Base-by-base conservation (phyloP, 2,113 vertebrate species). In the Amblyopsis rosae region DNA sequence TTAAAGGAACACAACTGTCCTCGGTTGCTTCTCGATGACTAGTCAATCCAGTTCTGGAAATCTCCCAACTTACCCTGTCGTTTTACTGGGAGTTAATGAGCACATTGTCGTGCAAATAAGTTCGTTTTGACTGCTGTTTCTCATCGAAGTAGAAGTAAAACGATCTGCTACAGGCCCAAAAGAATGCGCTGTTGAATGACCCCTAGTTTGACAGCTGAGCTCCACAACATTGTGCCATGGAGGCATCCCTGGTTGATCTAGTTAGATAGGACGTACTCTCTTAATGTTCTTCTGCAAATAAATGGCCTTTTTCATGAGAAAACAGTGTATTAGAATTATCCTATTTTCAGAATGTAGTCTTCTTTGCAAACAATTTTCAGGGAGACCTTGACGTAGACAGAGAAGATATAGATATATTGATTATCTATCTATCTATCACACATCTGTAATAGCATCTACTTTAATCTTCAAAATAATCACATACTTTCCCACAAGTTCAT, bases 21-120 rank as follows among this genome's bases (percentile, higher is more conserved):
- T 10, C 11, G 11, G 49, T 12, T 16, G 54, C 54, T 67, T 69
- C 62, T 15, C 72, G 67, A 47, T 69, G 67, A 76, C 60, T 78
- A 66, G 46, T 41, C 56, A 47, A 53, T 51, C 41, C 45, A 72
- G 67, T 12, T 64, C 72, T 88, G 80, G 84, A 84, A 88, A 88
- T 6, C 73, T 81, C 85, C 87, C 15, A 47, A 76, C 55, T 82
- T 78, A 6, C 79, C 82, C 77, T 55, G 60, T 64, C 9, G 45
- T 48, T 49, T n/a, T 48, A 17, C n/a, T 26, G 10, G 15, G 16
- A 49, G 49, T 17, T 26, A 46, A 45, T 12, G 33, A 35, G 32
- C 4, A n/a, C 12, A 60, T 13, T 35, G 45, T n/a, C 9, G 16
- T 45, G 33, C 9, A 15, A 45, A 12, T 60, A 6, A 15, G n/a